phyloP scores from a whole-genome alignment of 2,113 vertebrate genomes.

The Girardinichthys multiradiatus region DNA sequence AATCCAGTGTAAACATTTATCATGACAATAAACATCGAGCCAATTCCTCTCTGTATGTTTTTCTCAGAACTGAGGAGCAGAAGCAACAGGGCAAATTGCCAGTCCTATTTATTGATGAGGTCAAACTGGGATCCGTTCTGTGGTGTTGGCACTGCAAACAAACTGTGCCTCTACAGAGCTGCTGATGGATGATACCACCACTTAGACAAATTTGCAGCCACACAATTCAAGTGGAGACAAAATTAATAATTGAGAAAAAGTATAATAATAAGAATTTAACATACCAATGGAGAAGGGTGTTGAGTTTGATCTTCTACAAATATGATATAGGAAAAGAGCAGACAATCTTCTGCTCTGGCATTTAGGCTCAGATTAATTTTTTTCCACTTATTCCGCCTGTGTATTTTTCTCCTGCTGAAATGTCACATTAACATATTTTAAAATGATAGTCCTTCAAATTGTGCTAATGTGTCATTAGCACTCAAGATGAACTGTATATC shows the following conservation, averaged over 20 bases:
- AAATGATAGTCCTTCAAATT: conserved; percentile 43
- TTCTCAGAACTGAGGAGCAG: conserved; percentile 2
- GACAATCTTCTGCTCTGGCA: conserved; percentile 33
- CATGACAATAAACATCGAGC: conserved; percentile 37
- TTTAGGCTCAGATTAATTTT: conserved; percentile 51
- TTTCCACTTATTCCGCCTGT: conserved; percentile 53
- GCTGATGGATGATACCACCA: conserved; percentile 35
- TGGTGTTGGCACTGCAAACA: conserved; percentile 60
- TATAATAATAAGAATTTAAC: neutral
- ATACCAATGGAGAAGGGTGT: neutral
- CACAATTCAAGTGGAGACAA: conserved; percentile 7
- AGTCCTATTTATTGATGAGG: conserved; percentile 55
- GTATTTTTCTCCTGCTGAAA: conserved; percentile 55
- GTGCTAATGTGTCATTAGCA: conserved; percentile 27
- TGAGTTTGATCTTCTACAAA: conserved; percentile 2
- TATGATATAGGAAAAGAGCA: conserved; percentile 7
- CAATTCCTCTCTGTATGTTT: conserved; percentile 20
- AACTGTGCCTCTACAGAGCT: conserved; percentile 30
- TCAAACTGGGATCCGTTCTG: conserved; percentile 49
- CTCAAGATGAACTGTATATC: conserved; percentile 13
- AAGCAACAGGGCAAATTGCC: conserved; percentile 5
- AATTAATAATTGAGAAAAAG: neutral
- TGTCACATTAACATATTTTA: conserved; percentile 71
- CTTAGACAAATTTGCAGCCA: conserved; percentile 38
- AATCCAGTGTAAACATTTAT: conserved; percentile 50